Conservation (phyloP, 1,140 invertebrate species). For the Lutraria rhynchaena region DNA sequence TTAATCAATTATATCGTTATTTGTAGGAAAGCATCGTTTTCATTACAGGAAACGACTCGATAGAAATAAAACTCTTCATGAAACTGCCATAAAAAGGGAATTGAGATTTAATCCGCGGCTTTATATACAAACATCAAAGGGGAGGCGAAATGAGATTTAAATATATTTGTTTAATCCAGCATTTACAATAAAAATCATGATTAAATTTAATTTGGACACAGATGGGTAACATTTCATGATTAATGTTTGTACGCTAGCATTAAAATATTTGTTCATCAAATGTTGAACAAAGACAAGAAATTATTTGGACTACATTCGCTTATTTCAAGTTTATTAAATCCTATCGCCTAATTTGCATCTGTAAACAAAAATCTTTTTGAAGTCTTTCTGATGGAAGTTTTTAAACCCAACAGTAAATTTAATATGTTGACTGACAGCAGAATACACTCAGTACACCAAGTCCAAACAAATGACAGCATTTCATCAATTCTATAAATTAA, state of each 20-base stretch:
- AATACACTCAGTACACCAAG: too few relatives aligned
- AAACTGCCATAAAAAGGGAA: conserved; percentile 22
- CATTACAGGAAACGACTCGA: conserved; percentile 10
- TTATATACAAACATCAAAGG: conserved; percentile 40
- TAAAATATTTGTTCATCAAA: conserved; percentile 33
- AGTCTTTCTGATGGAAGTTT: neutral
- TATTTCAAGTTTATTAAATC: conserved; percentile 11
- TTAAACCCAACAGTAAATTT: too few relatives aligned
- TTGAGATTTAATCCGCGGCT: neutral
- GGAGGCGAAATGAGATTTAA: conserved; percentile 27
- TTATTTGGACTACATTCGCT: conserved; percentile 37
- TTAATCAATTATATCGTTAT: conserved; percentile 37
- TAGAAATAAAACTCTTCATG: conserved; percentile 23
- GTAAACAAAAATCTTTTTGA: conserved; percentile 1
- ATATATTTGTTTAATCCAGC: conserved; percentile 23
- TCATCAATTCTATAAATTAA: too few relatives aligned
- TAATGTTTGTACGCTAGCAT: conserved; percentile 16
- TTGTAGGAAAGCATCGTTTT: conserved; percentile 17
- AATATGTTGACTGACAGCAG: too few relatives aligned
- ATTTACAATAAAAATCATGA: conserved; percentile 31
- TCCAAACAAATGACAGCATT: too few relatives aligned
- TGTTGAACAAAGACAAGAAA: conserved; percentile 31
- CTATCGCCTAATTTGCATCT: conserved; percentile 10
- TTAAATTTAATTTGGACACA: neutral
- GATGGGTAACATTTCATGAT: conserved; percentile 16